Conservation (phyloP, 1,140 invertebrate genomes). For the Megathymus violae region DNA sequence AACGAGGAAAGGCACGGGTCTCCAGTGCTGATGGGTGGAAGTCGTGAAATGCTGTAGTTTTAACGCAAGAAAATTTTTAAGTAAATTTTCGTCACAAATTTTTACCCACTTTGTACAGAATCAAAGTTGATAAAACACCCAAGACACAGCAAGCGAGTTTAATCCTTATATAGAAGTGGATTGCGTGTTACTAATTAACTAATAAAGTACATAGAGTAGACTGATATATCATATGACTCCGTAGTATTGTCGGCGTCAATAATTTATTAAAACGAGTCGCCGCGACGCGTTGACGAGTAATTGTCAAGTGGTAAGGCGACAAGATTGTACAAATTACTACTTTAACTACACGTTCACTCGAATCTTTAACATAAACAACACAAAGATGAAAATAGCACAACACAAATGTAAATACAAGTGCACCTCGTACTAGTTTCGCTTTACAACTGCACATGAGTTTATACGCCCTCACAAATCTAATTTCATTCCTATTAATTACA, state of each 20-base stretch:
- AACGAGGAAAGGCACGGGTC: no score
- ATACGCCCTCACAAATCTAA: slow-evolving; percentile 45
- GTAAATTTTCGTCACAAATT: no score
- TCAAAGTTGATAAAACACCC: no score
- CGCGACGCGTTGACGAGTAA: slow-evolving; percentile 50
- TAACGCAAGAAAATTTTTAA: no score
- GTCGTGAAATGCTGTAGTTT: no score
- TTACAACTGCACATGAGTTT: slow-evolving; percentile 46
- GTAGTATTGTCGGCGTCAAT: slow-evolving; percentile 50
- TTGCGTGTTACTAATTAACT: slow-evolving; percentile 26
- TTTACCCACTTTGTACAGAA: no score
- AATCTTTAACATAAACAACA: slow-evolving; percentile 16
- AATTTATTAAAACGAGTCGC: slow-evolving; percentile 48
- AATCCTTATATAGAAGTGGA: slow-evolving; percentile 3
- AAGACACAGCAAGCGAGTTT: no score
- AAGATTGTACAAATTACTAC: slow-evolving; percentile 33
- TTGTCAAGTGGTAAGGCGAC: slow-evolving; percentile 48
- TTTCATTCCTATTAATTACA: slow-evolving; percentile 54
- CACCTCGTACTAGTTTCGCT: slow-evolving; percentile 43
- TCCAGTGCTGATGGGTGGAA: no score
- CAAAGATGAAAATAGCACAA: slow-evolving; percentile 30
- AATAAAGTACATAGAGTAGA: slow-evolving; percentile 37
- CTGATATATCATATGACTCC: slow-evolving; percentile 41
- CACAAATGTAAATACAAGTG: slow-evolving; percentile 2
- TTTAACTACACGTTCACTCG: slow-evolving; percentile 12